These are phyloP conservation scores for Isurus oxyrinchus DNA, from an alignment of 2,113 vertebrate species.

Conservation along the genomic window DNA sequence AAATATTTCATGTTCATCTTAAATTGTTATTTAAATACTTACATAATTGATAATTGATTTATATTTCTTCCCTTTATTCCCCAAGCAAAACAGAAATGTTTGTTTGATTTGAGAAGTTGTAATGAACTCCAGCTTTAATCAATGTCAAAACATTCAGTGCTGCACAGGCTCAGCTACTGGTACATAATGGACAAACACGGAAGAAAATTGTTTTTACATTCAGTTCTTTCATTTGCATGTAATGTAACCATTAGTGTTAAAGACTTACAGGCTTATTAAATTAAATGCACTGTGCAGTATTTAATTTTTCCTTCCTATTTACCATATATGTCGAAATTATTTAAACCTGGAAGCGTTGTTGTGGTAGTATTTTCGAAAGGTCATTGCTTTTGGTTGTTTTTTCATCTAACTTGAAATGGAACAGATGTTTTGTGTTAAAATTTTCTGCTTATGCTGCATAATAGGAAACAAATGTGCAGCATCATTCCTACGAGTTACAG, in stretches of 20 bases:
- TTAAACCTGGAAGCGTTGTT: background rate
- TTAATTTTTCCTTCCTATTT: background rate
- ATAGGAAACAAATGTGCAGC: background rate
- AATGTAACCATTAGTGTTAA: background rate
- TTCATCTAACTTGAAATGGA: background rate
- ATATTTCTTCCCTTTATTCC: conserved; percentile 9
- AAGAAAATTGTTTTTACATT: background rate
- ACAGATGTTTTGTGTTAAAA: background rate
- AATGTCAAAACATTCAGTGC: background rate
- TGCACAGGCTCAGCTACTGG: conserved; percentile 3
- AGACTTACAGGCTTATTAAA: background rate
- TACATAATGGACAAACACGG: background rate
- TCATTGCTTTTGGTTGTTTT: background rate
- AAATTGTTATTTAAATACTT: conserved; percentile 13
- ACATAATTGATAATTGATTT: conserved; percentile 29
- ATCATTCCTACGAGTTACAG: background rate
- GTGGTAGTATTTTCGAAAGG: background rate
- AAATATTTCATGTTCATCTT: background rate
- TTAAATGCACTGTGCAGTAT: background rate
- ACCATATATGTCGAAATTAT: background rate
- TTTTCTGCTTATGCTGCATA: background rate
- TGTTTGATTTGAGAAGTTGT: background rate
- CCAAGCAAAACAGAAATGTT: conserved; percentile 17
- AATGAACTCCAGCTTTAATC: conserved; percentile 27
- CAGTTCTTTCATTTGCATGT: background rate